Conservation (phyloP, 2,888 invertebrate genomes). For the Macrosoma leucophasiata region DNA sequence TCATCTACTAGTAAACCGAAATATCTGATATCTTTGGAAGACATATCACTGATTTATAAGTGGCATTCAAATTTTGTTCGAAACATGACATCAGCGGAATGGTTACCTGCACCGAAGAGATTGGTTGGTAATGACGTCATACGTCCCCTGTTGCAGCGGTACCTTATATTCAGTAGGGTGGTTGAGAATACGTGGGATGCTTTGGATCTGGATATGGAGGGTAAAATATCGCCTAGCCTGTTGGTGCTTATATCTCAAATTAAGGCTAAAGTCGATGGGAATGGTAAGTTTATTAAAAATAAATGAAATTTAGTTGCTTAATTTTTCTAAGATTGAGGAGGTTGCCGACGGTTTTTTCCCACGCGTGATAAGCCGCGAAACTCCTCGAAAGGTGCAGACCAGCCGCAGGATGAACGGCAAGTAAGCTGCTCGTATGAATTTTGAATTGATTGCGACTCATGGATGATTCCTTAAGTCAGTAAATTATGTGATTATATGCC, state of each 20-base stretch:
- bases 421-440: too few species aligned
- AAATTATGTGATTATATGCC: too few species aligned
- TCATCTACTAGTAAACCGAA: slow-evolving; percentile 34
- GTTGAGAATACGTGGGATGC: slow-evolving; percentile 67
- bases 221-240: slow-evolving; percentile 72
- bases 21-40: slow-evolving; percentile 64
- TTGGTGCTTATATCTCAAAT: slow-evolving; percentile 74
- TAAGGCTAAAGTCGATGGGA: slow-evolving; percentile 63
- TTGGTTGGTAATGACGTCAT: slow-evolving; percentile 55
- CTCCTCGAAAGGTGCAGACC: too few species aligned
- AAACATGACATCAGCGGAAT: slow-evolving; percentile 75
- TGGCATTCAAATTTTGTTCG: slow-evolving; percentile 78
- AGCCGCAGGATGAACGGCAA: too few species aligned
- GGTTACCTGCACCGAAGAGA: slow-evolving; percentile 70
- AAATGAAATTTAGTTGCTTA: too few species aligned
- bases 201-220: slow-evolving; percentile 72
- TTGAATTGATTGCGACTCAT: too few species aligned
- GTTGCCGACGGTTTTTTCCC: too few species aligned
- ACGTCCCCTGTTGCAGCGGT: slow-evolving; percentile 74
- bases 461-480: too few species aligned
- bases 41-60: slow-evolving; percentile 75
- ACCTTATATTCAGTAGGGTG: slow-evolving; percentile 74
- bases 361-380: too few species aligned
- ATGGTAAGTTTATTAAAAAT: slow-evolving; percentile 50
- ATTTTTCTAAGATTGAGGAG: too few species aligned